A percentile compares a stretch with the other conserved stretches of the same genome.
Conservation (phyloP, 2,888 invertebrate genomes). For the Zootermopsis nevadensis region DNA sequence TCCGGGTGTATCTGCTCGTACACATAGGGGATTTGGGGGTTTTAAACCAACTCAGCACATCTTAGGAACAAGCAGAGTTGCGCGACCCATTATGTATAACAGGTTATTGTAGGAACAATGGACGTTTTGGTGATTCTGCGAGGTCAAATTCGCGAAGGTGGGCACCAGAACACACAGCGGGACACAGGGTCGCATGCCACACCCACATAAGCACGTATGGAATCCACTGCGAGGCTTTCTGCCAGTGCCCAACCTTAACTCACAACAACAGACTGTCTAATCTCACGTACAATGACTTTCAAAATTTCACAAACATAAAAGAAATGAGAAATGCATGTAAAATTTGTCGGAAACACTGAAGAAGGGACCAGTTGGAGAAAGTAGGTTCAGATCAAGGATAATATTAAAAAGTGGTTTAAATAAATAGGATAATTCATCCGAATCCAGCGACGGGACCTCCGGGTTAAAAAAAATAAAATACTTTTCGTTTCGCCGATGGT, state of each 20-base stretch:
- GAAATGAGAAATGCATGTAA: too few relatives aligned
- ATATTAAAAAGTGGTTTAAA: too few relatives aligned
- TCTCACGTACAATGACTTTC: not conserved
- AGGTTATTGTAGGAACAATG: not conserved
- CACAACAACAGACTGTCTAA: not conserved
- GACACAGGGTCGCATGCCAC: conserved; percentile 26
- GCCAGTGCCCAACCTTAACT: conserved; percentile 16
- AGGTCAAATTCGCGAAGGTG: conserved; percentile 26
- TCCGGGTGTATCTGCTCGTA: not conserved
- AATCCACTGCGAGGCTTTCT: conserved; percentile 6
- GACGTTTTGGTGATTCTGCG: not conserved
- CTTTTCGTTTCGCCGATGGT: too few relatives aligned
- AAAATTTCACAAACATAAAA: too few relatives aligned
- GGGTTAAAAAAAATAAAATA: too few relatives aligned
- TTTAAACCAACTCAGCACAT: not conserved
- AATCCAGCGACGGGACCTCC: too few relatives aligned
- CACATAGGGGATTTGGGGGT: not conserved
- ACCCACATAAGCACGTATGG: conserved; percentile 27
- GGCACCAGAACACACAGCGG: not conserved
- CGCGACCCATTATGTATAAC: not conserved
- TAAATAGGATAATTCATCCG: too few relatives aligned
- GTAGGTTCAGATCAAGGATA: too few relatives aligned
- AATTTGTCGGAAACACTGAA: too few relatives aligned
- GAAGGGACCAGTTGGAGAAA: too few relatives aligned
- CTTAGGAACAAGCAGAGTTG: not conserved